A percentile compares a stretch with the other conserved stretches of the same genome.
These are phyloP conservation scores for Rhynchonycteris naso DNA, from an alignment of 2,797 vertebrate genomes.

Conservation along the genomic window DNA sequence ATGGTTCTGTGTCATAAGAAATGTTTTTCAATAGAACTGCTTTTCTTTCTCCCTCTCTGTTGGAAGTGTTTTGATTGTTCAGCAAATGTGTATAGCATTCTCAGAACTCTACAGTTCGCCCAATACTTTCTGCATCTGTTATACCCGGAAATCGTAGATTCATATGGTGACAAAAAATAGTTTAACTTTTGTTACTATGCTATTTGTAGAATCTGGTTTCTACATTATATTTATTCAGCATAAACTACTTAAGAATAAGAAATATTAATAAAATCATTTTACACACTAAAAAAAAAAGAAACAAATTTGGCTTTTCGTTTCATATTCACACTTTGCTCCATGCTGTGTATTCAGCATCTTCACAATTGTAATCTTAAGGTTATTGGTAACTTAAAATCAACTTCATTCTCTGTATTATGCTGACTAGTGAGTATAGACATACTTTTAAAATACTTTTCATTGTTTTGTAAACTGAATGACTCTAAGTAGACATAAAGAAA, in stretches of 20 bases:
- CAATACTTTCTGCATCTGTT: conserved; percentile 19
- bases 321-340: background rate
- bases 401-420: background rate
- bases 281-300: background rate
- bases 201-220: conserved; percentile 48
- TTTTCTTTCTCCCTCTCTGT: background rate
- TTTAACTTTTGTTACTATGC: conserved; percentile 26
- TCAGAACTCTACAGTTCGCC: background rate
- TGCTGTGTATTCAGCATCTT: background rate
- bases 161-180: background rate
- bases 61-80: conserved; percentile 44
- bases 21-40: conserved; percentile 32
- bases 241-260: conserved; percentile 37
- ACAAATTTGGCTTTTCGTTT: conserved; percentile 42
- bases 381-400: background rate
- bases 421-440: background rate
- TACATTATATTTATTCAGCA: conserved; percentile 51
- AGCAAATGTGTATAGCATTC: background rate
- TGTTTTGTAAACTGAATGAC: conserved; percentile 3
- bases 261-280: conserved; percentile 46
- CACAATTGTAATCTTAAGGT: background rate
- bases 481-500: background rate
- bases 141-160: conserved; percentile 31
- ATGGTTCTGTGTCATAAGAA: conserved; percentile 56
- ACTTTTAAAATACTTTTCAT: background rate